These are phyloP conservation scores for Pteropus alecto DNA, from an alignment of 2,113 vertebrate species.

Conservation along the genomic window DNA sequence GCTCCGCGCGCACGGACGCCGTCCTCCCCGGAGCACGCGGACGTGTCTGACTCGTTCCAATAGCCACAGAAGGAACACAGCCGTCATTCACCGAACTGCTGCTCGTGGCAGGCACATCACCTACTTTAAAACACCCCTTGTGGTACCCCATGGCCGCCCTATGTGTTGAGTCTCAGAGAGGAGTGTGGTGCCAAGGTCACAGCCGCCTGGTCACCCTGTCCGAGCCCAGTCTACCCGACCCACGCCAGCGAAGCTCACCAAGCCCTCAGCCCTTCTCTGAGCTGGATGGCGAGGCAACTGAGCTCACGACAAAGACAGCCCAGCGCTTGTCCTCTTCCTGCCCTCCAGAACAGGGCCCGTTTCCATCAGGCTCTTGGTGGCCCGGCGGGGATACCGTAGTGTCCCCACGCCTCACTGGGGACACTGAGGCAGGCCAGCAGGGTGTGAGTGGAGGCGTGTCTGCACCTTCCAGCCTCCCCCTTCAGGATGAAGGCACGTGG, in stretches of 20 bases:
- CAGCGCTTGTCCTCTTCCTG: background rate
- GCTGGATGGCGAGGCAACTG: rapidly evolving
- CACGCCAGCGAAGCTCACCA: too few species aligned
- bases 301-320: background rate
- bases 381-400: too few species aligned
- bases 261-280: background rate
- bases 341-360: background rate
- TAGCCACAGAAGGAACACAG: background rate
- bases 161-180: background rate
- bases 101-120: background rate
- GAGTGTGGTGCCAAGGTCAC: background rate
- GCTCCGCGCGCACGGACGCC: too few species aligned
- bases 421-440: background rate
- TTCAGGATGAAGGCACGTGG: background rate
- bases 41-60: too few species aligned
- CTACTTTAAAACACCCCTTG: background rate
- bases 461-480: background rate
- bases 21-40: too few species aligned
- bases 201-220: too few species aligned
- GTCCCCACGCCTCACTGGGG: too few species aligned
- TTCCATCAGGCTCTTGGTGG: too few species aligned
- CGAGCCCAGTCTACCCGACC: too few species aligned
- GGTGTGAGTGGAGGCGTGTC: rapidly evolving
- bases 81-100: rapidly evolving
- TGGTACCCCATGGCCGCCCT: rapidly evolving